Percentiles rank a stretch among this genome's conserved stretches.
These are phyloP conservation scores for Typhlichthys eigenmanni DNA, from an alignment of 2,797 vertebrate genomes.

Conservation along the genomic window DNA sequence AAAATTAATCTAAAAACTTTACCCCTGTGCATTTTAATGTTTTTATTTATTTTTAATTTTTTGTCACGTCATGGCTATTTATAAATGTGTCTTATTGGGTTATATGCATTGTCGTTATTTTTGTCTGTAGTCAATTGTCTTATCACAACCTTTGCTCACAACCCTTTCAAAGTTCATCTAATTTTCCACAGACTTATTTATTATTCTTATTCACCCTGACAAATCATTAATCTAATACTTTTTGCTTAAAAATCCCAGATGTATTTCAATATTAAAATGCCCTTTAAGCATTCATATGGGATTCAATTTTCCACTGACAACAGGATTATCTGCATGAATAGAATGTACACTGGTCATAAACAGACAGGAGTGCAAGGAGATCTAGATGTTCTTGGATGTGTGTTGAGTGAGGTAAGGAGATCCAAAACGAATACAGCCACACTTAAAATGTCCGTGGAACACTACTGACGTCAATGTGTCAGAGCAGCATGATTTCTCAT, in stretches of 20 bases:
- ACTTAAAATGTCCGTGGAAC: neutral
- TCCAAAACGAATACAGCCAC: constrained; percentile 28
- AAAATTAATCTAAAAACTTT: neutral
- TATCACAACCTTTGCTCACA: constrained; percentile 3
- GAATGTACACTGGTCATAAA: constrained; percentile 11
- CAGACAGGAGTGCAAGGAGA: constrained; percentile 18
- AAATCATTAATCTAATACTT: neutral
- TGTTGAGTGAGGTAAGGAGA: constrained; percentile 20
- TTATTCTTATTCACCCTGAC: constrained; percentile 29
- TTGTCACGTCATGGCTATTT: neutral
- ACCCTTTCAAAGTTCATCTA: constrained; percentile 21
- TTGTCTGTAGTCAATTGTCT: constrained; percentile 2
- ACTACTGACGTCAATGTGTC: neutral
- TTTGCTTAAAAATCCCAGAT: too few species aligned
- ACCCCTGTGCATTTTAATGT: neutral
- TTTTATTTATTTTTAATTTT: neutral
- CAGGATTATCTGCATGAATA: neutral
- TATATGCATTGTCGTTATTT: neutral
- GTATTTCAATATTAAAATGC: constrained; percentile 12
- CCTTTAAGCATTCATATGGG: constrained; percentile 11
- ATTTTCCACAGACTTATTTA: constrained; percentile 37
- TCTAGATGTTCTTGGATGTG: constrained; percentile 35
- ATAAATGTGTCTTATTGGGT: neutral
- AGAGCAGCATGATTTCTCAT: neutral
- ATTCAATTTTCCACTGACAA: too few species aligned